Percentiles rank a stretch among this genome's conserved stretches.
These are phyloP conservation scores for Phasianus colchicus DNA, from an alignment of 2,113 vertebrate genomes.

Conservation along the genomic window DNA sequence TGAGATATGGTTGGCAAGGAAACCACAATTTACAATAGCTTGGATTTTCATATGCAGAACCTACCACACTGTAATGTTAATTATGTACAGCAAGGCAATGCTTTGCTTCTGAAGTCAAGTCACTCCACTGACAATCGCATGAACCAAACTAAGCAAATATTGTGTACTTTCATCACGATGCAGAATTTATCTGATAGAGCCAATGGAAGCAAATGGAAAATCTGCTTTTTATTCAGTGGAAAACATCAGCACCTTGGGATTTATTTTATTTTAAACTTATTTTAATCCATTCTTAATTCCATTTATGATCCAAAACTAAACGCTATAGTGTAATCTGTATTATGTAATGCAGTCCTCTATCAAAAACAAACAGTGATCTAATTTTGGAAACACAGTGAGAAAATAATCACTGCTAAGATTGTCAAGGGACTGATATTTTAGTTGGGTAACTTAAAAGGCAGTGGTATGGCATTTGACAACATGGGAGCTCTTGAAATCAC, in stretches of 20 bases:
- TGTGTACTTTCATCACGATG: not conserved
- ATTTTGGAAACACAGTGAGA: not conserved
- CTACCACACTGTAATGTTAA: constrained; percentile 56
- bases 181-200: constrained; percentile 7
- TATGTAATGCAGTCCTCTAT: not conserved
- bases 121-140: constrained; percentile 14
- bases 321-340: rapidly evolving
- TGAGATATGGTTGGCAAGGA: constrained; percentile 73
- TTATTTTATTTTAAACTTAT: not conserved
- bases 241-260: not conserved
- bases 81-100: not conserved
- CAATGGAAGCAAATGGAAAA: not conserved
- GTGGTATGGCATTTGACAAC: not conserved
- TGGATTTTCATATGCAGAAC: constrained; percentile 66
- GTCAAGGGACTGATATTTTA: not conserved
- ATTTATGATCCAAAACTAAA: not conserved
- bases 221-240: not conserved
- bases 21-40: constrained; percentile 67
- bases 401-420: not conserved
- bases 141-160: constrained; percentile 42
- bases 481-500: not conserved
- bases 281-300: not conserved
- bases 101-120: constrained; percentile 9
- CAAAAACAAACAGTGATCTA: not conserved
- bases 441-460: not conserved